Conservation (phyloP, 1,140 invertebrate species). For the Asbolus verrucosus region DNA sequence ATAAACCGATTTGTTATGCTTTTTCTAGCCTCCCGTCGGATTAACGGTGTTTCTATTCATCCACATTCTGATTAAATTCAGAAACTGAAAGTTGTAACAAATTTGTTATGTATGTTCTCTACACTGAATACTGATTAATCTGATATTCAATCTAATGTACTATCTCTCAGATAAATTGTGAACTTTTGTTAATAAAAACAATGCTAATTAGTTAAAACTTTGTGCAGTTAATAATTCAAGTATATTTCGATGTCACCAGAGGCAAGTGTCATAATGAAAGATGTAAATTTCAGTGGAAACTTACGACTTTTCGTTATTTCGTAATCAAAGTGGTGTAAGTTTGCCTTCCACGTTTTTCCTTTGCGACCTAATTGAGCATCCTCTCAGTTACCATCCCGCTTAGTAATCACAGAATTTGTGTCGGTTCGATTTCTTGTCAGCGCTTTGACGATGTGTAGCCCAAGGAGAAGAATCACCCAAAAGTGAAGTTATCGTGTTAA, state of each 20-base stretch:
- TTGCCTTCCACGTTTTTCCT: not conserved
- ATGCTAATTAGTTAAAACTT: constrained; percentile 30
- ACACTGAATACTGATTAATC: too few relatives aligned
- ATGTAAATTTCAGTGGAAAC: constrained; percentile 18
- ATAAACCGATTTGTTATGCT: too few relatives aligned
- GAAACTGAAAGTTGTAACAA: too few relatives aligned
- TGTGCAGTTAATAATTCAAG: constrained; percentile 24
- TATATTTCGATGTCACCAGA: not conserved
- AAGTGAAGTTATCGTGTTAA: not conserved
- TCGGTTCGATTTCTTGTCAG: not conserved
- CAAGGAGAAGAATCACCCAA: not conserved
- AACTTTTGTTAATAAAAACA: too few relatives aligned
- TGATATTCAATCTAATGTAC: not conserved
- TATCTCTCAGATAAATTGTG: constrained; percentile 16
- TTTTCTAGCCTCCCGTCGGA: too few relatives aligned
- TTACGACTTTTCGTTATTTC: too few relatives aligned
- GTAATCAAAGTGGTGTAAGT: too few relatives aligned
- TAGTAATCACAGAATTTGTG: too few relatives aligned
- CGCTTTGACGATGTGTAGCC: not conserved
- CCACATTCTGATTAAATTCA: too few relatives aligned
- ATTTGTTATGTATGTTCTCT: too few relatives aligned
- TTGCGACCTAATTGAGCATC: too few relatives aligned
- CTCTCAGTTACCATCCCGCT: not conserved
- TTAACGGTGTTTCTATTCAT: too few relatives aligned
- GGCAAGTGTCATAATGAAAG: constrained; percentile 28